phyloP scores from a whole-genome alignment of 2,797 vertebrate genomes.

The Neoniphon sammara region DNA sequence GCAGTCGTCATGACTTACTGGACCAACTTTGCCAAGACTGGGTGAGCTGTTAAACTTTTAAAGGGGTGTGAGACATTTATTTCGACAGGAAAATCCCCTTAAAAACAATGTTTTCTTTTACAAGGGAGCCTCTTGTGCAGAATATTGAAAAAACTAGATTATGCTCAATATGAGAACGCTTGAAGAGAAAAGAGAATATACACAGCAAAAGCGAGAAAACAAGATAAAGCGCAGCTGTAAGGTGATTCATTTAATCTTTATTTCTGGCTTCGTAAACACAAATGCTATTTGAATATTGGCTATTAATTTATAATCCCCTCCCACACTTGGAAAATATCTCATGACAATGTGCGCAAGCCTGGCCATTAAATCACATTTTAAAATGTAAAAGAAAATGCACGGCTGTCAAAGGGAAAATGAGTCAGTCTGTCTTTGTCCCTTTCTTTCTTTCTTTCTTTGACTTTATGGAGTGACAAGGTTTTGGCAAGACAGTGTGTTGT shows the following conservation, averaged over 20 bases:
- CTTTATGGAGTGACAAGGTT: slow-evolving; percentile 18
- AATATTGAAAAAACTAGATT: background rate
- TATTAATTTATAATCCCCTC: slow-evolving; percentile 48
- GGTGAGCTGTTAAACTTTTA: slow-evolving; percentile 82
- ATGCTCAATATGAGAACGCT: background rate
- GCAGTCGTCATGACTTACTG: slow-evolving; percentile 99
- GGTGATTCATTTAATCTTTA: slow-evolving; percentile 29
- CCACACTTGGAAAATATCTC: slow-evolving; percentile 25
- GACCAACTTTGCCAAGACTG: slow-evolving; percentile 99
- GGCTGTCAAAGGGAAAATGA: slow-evolving; percentile 20
- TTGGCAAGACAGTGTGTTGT: slow-evolving; percentile 45
- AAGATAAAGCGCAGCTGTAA: slow-evolving; percentile 20
- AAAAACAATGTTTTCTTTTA: background rate
- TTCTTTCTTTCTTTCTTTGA: slow-evolving; percentile 19
- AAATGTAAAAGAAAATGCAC: slow-evolving; percentile 35
- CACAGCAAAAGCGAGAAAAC: slow-evolving; percentile 19
- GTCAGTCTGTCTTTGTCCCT: slow-evolving; percentile 5
- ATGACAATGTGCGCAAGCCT: slow-evolving; percentile 14
- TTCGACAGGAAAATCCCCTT: slow-evolving; percentile 14
- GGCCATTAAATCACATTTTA: slow-evolving; percentile 50
- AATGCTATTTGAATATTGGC: slow-evolving; percentile 34
- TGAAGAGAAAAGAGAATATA: background rate
- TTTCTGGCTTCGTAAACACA: slow-evolving; percentile 20
- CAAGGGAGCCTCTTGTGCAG: background rate
- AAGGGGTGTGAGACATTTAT: slow-evolving; percentile 32